A percentile compares a stretch with the other conserved stretches of the same genome.
These are phyloP conservation scores for Pyrocoelia pectoralis DNA, from an alignment of 2,888 invertebrate genomes.

Conservation along the genomic window DNA sequence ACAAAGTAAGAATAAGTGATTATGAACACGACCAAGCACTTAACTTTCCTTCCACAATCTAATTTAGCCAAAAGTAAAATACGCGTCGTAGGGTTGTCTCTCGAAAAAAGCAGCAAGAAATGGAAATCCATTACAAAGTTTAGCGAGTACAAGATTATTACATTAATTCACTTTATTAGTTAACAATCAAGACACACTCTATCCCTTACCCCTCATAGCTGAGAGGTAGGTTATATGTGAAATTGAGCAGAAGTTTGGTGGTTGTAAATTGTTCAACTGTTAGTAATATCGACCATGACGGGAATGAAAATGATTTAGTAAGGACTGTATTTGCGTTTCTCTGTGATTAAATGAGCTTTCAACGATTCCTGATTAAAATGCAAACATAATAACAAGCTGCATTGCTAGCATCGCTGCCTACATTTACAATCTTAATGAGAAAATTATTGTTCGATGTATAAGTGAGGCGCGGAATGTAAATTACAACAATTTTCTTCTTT, in stretches of 20 bases:
- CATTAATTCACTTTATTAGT: slow-evolving; percentile 8
- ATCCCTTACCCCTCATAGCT: slow-evolving; percentile 9
- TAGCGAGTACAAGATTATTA: background rate
- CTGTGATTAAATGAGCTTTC: slow-evolving; percentile 24
- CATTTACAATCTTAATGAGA: slow-evolving; percentile 19
- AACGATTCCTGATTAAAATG: slow-evolving; percentile 28
- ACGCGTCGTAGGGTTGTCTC: too few species aligned
- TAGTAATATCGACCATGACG: slow-evolving; percentile 20
- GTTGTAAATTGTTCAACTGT: slow-evolving; percentile 21
- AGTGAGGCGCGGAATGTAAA: slow-evolving; percentile 5
- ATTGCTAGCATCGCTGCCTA: slow-evolving; percentile 11
- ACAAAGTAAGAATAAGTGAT: too few species aligned
- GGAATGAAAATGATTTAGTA: slow-evolving; percentile 25
- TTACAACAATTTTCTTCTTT: slow-evolving; percentile 10
- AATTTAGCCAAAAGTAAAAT: too few species aligned
- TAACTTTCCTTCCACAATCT: too few species aligned
- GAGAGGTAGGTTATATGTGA: slow-evolving; percentile 17
- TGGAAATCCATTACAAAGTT: background rate
- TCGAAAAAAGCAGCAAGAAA: background rate
- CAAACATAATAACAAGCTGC: slow-evolving; percentile 31
- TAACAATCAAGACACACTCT: slow-evolving; percentile 6
- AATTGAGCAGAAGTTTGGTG: slow-evolving; percentile 25
- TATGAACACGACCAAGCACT: too few species aligned
- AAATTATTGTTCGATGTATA: slow-evolving; percentile 10
- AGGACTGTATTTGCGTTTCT: slow-evolving; percentile 19